A percentile compares a stretch with the other conserved stretches of the same genome.
These are phyloP conservation scores for Geotrupes spiniger DNA, from an alignment of 2,888 invertebrate genomes.

Conservation along the genomic window DNA sequence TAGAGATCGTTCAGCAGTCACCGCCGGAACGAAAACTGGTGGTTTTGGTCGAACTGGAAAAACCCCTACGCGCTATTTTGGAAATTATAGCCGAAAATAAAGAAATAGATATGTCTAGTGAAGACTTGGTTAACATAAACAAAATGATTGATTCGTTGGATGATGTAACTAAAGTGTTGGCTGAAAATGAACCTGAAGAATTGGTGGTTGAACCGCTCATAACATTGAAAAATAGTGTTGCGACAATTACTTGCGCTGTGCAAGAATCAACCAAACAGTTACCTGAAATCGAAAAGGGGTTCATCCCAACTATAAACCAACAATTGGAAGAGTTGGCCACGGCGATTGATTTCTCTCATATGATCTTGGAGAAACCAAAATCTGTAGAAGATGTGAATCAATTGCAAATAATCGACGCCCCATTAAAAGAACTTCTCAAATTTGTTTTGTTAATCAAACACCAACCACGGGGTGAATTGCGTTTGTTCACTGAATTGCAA, in stretches of 20 bases:
- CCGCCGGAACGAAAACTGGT: constrained; percentile 27
- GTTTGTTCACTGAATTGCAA: constrained; percentile 37
- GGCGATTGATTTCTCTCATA: constrained; percentile 36
- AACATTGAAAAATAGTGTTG: constrained; percentile 28
- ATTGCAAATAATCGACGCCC: constrained; percentile 36
- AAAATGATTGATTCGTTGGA: constrained; percentile 35
- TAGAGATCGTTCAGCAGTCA: constrained; percentile 23
- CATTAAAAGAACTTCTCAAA: constrained; percentile 37
- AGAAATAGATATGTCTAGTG: constrained; percentile 24
- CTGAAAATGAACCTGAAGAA: constrained; percentile 20
- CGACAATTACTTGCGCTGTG: constrained; percentile 9
- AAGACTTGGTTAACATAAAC: constrained; percentile 33
- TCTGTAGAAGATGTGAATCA: constrained; percentile 33
- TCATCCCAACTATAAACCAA: constrained; percentile 30
- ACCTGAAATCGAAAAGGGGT: constrained; percentile 20
- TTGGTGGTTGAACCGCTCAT: constrained; percentile 35
- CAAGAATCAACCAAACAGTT: constrained; percentile 14
- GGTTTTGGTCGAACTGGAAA: constrained; percentile 38
- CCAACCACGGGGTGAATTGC: constrained; percentile 33
- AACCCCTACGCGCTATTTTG: constrained; percentile 38
- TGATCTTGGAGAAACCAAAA: constrained; percentile 33
- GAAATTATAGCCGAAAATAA: constrained; percentile 25
- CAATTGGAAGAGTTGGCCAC: constrained; percentile 34
- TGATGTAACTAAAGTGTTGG: constrained; percentile 26
- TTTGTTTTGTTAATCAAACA: constrained; percentile 39